phyloP scores from a whole-genome alignment of 2,113 vertebrate genomes.

The Heteronetta atricapilla region DNA sequence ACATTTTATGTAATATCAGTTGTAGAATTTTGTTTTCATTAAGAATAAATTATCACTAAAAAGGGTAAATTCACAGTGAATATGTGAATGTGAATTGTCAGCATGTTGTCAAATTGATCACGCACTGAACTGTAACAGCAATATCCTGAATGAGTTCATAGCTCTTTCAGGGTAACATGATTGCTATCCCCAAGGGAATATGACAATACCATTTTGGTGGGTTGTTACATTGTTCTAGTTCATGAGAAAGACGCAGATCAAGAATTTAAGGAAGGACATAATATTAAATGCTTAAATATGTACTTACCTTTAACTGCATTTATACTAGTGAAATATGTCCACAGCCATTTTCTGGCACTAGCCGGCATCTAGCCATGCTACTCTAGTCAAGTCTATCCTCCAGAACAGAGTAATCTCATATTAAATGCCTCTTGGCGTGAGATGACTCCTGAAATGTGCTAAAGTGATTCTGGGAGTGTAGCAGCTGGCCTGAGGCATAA shows the following conservation, averaged over 20 bases:
- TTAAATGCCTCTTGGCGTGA: neutral
- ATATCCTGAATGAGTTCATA: constrained; percentile 3
- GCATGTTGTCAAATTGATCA: neutral
- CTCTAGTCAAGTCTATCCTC: neutral
- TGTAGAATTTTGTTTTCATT: neutral
- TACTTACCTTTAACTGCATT: neutral
- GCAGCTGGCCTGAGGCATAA: neutral
- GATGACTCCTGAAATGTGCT: neutral
- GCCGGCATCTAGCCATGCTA: neutral
- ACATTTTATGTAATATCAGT: neutral
- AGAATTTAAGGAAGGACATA: neutral
- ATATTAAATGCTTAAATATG: neutral
- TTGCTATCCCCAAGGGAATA: neutral
- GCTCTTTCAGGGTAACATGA: neutral
- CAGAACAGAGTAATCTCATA: neutral
- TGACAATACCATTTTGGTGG: neutral
- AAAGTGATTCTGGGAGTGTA: neutral
- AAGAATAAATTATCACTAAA: neutral
- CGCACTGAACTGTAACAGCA: neutral
- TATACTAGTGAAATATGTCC: neutral
- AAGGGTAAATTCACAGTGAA: neutral
- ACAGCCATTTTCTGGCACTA: neutral
- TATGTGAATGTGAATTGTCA: neutral
- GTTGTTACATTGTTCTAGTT: neutral
- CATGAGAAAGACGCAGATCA: neutral